Conservation (phyloP, 2,113 vertebrate genomes). For the Delphinapterus leucas region DNA sequence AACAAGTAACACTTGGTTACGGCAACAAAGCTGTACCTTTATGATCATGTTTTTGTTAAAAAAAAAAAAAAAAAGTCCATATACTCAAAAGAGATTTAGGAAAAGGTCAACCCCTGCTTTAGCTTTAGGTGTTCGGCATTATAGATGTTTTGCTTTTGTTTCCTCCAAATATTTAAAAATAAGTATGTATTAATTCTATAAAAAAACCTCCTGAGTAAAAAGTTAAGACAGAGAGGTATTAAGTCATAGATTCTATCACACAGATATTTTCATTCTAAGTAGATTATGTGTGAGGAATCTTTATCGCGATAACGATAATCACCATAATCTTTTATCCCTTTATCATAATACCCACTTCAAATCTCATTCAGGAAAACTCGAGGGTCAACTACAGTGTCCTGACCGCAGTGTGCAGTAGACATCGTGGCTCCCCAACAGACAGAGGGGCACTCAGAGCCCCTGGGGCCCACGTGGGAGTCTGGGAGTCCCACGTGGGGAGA, state of each 20-base stretch:
- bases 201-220: neutral
- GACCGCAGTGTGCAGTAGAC: neutral
- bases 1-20: too few relatives aligned
- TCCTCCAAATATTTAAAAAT: constrained; percentile 6
- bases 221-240: neutral
- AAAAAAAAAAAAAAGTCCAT: neutral
- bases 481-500: neutral
- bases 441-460: neutral
- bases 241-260: neutral
- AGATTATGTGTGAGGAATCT: neutral
- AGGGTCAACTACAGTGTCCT: neutral
- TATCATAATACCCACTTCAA: neutral
- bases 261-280: neutral
- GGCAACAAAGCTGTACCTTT: too few relatives aligned
- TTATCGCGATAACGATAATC: neutral
- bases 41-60: neutral
- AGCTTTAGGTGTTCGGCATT: neutral
- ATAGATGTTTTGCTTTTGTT: neutral
- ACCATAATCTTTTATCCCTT: too few relatives aligned
- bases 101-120: neutral
- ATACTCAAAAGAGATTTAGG: neutral
- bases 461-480: neutral
- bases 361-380: neutral
- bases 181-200: neutral
- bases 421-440: neutral